Base-by-base conservation (phyloP, 2,888 invertebrate genomes). In the Cheilosia pagana region DNA sequence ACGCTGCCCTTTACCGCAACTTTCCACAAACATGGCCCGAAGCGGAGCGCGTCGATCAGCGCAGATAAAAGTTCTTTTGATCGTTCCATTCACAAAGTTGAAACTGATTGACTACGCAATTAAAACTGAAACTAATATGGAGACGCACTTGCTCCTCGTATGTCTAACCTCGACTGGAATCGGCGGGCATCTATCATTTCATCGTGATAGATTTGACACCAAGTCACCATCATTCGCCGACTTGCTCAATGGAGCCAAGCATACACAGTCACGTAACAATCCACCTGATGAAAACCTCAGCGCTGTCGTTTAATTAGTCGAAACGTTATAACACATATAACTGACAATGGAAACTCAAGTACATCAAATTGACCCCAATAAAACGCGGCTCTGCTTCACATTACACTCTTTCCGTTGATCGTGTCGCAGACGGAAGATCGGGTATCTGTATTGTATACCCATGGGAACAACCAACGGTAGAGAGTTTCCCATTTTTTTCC, bases 301-400 rank as follows among this genome's bases (percentile, higher is more conserved):
- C 70, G 60, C 71, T 60, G n/a, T 59, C 57, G 35, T 67, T 77
- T 77, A 68, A 63, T 63, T 75, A 75, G 55, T 63, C 31, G 77
- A 68, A 72, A 65, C 65, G 76, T 71, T 81, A 71, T 41, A 48
- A 28, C 71, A 65, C 65, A 21, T 16, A 43, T 50, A 48, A 21
- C 41, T 68, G 55, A 82, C 82, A 77, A 78, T 78, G 74, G 31
- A 63, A 83, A 59, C 52, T 31, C n/a, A 70, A 70, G 63, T 23
- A 70, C 83, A 45, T 68, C 83, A 14, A 70, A 65, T 78, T 83
- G 83, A 83, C 83, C 83, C 59, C 83, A 83, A 78, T 83, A 83
- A 78, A 83, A 57, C 41, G 45, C 43, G 21, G 70, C 45, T 53
- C 57, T 25, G 12, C 45, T 23, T 50, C 16, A 10, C 25, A 52